These are phyloP conservation scores for Syngnathus floridae DNA, from an alignment of 2,113 vertebrate genomes.

Conservation along the genomic window DNA sequence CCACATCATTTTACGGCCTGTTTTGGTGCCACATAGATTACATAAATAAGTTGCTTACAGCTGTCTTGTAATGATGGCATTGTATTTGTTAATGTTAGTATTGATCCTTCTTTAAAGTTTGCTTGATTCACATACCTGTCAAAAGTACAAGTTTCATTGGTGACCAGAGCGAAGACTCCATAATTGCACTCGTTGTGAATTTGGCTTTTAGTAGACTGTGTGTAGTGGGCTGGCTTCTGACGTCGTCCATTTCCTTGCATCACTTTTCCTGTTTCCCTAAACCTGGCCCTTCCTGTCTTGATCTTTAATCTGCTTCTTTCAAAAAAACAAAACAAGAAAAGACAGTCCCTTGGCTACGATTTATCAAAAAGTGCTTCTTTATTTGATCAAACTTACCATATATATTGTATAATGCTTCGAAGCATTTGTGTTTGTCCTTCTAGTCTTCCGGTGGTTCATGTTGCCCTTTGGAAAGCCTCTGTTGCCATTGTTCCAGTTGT, in stretches of 20 bases:
- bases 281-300: slow-evolving; percentile 75
- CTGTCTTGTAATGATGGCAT: neutral
- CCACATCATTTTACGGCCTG: neutral
- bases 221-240: slow-evolving; percentile 61
- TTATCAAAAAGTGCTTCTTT: neutral
- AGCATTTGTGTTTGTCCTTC: neutral
- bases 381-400: neutral
- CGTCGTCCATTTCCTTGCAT: slow-evolving; percentile 69
- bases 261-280: slow-evolving; percentile 76
- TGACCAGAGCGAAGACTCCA: slow-evolving; percentile 68
- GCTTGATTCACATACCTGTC: slow-evolving; percentile 61
- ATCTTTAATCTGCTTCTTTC: slow-evolving; percentile 66
- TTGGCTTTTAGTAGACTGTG: slow-evolving; percentile 55
- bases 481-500: slow-evolving; percentile 50
- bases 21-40: neutral
- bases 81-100: neutral
- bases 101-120: neutral
- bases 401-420: neutral
- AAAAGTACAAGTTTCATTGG: slow-evolving; percentile 75
- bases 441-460: neutral
- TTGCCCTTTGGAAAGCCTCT: slow-evolving; percentile 18
- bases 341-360: slow-evolving; percentile 1
- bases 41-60: neutral
- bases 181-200: slow-evolving; percentile 50
- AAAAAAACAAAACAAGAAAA: slow-evolving; percentile 45